These are phyloP conservation scores for Lycaon pictus DNA, from an alignment of 2,113 vertebrate species.

Conservation along the genomic window DNA sequence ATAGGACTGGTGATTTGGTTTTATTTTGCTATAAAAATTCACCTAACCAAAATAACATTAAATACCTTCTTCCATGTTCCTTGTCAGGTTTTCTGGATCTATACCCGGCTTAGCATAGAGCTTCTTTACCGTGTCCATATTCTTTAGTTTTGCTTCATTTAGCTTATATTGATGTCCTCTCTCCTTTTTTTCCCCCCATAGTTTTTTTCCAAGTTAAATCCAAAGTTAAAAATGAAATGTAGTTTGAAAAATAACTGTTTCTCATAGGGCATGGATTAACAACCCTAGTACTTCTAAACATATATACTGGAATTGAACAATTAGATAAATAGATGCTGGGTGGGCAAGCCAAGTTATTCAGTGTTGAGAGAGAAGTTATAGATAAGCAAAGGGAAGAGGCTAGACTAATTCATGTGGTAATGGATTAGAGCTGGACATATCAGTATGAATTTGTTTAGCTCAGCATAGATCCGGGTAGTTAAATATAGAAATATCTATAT, in stretches of 20 bases:
- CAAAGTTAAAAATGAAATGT: not conserved
- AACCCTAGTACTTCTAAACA: too few relatives aligned
- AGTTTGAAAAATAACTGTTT: not conserved
- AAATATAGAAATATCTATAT: not conserved
- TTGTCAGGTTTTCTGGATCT: not conserved
- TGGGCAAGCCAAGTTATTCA: not conserved
- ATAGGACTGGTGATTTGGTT: not conserved
- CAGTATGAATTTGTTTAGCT: not conserved
- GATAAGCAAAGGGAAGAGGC: not conserved
- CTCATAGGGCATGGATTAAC: not conserved
- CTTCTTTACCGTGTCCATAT: not conserved
- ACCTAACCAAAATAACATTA: not conserved
- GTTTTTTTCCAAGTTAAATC: not conserved
- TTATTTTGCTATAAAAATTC: constrained; percentile 1
- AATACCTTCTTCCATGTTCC: not conserved
- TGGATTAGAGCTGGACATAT: not conserved
- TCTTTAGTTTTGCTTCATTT: not conserved
- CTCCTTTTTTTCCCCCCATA: not conserved
- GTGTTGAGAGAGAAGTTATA: not conserved
- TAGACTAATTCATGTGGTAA: not conserved
- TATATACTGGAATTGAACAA: not conserved
- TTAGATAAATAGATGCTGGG: not conserved
- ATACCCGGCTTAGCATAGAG: not conserved
- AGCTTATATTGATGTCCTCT: not conserved
- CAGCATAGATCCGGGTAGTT: not conserved